Conservation (phyloP, 2,888 invertebrate genomes). For the Biston stratarius region DNA sequence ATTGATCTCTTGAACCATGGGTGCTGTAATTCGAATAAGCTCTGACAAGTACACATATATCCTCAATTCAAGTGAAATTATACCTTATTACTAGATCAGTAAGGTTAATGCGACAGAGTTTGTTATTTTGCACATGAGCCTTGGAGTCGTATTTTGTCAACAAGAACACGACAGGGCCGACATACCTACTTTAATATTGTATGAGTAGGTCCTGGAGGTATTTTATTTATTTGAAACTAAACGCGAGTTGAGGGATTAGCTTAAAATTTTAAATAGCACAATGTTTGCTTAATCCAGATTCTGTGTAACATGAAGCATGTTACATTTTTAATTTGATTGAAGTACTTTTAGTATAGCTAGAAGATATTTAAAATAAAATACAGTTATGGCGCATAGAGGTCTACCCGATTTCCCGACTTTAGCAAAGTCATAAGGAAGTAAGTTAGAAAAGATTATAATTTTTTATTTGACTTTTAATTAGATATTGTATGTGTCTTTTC, state of each 20-base stretch:
- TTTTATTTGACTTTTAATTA: too few relatives aligned
- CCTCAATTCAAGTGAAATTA: slow-evolving; percentile 26
- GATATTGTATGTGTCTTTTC: too few relatives aligned
- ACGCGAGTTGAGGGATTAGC: slow-evolving; percentile 18
- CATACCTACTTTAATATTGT: slow-evolving; percentile 63
- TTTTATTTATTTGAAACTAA: slow-evolving; percentile 52
- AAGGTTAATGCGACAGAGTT: slow-evolving; percentile 28
- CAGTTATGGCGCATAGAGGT: too few relatives aligned
- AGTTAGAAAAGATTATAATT: too few relatives aligned
- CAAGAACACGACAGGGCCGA: slow-evolving; percentile 54
- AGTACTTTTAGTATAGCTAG: not conserved
- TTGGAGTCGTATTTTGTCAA: slow-evolving; percentile 60
- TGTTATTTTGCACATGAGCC: slow-evolving; percentile 34
- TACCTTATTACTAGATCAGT: slow-evolving; percentile 21
- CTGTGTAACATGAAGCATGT: not conserved
- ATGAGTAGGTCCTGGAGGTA: slow-evolving; percentile 51
- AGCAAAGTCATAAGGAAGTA: too few relatives aligned
- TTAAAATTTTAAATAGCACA: slow-evolving; percentile 15
- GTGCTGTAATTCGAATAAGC: slow-evolving; percentile 71
- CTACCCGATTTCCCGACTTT: too few relatives aligned
- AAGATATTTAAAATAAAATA: too few relatives aligned
- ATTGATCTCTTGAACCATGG: slow-evolving; percentile 66
- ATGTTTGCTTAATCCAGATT: not conserved
- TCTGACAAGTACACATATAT: slow-evolving; percentile 41
- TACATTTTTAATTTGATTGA: too few relatives aligned